Evolutionary conservation across 1,140 invertebrate species (phyloP).

Genomic region (Apis laboriosa): DNA sequence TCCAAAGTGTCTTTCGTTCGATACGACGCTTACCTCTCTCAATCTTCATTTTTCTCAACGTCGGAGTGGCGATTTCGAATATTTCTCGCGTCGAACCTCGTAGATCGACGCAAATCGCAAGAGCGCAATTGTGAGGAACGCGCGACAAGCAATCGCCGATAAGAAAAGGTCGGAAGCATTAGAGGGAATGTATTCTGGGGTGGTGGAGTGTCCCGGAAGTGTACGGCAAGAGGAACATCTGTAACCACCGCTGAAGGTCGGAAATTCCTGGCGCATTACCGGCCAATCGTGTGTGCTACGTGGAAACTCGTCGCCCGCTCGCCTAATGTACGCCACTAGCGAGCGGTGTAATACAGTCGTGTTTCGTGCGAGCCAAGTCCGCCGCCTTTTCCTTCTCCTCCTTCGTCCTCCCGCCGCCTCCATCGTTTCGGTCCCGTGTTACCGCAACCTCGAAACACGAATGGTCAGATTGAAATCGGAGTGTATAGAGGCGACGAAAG

Average conservation of each 20-base stretch:
- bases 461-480: slow-evolving; percentile 69
- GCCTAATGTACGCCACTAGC: slow-evolving; percentile 57
- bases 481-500: slow-evolving; percentile 11
- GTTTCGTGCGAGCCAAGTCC: slow-evolving; percentile 61
- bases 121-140: slow-evolving; percentile 22
- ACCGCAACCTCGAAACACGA: slow-evolving; percentile 69
- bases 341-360: slow-evolving; percentile 61
- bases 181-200: slow-evolving; percentile 29
- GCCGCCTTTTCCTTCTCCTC: slow-evolving; percentile 39
- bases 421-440: slow-evolving; percentile 43
- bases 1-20: neutral
- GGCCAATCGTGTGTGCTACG: slow-evolving; percentile 63
- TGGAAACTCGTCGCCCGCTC: slow-evolving; percentile 54
- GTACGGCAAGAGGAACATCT: slow-evolving; percentile 59
- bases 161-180: slow-evolving; percentile 53
- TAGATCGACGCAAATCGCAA: neutral
- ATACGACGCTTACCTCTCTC: neutral
- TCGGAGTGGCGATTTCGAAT: neutral
- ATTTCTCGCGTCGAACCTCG: too few relatives aligned
- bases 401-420: slow-evolving; percentile 32
- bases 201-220: slow-evolving; percentile 43
- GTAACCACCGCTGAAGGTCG: slow-evolving; percentile 58
- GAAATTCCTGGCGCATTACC: slow-evolving; percentile 64
- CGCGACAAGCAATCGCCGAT: slow-evolving; percentile 35
- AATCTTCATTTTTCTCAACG: neutral